Evolutionary conservation across 2,113 vertebrate species (phyloP).

Genomic region (Aphyosemion australe): DNA sequence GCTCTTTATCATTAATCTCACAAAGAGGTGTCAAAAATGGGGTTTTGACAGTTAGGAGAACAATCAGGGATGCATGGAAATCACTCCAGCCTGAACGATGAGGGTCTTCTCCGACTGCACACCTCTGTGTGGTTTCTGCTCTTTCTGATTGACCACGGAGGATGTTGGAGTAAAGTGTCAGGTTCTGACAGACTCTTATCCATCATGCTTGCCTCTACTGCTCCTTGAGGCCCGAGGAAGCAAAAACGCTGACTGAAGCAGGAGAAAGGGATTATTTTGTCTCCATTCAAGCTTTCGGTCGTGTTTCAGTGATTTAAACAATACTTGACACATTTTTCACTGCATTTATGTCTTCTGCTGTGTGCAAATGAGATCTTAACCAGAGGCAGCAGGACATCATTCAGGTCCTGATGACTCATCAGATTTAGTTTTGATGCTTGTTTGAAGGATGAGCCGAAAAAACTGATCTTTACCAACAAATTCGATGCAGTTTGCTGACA

Average conservation of each 20-base stretch:
- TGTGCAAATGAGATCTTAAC: conserved; percentile 27
- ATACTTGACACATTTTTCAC: conserved; percentile 19
- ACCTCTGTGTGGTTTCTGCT: conserved; percentile 8
- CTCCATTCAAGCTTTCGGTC: conserved; percentile 8
- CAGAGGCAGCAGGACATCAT: conserved; percentile 25
- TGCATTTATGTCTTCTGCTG: neutral
- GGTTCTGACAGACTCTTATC: conserved; percentile 40
- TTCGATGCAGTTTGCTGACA: conserved; percentile 7
- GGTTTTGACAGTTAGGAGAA: conserved; percentile 38
- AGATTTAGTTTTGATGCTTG: conserved; percentile 21
- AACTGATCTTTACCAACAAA: neutral
- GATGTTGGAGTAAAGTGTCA: conserved; percentile 36
- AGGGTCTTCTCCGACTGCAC: conserved; percentile 18
- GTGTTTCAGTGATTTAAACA: conserved; percentile 19
- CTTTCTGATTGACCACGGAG: conserved; percentile 44
- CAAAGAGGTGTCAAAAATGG: conserved; percentile 25
- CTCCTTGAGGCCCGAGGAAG: conserved; percentile 8
- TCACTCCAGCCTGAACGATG: conserved; percentile 39
- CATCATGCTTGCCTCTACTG: conserved; percentile 26
- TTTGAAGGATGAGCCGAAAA: neutral
- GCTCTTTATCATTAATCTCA: conserved; percentile 37
- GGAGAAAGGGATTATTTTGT: conserved; percentile 19
- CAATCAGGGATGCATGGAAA: conserved; percentile 26
- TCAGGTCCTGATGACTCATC: conserved; percentile 23
- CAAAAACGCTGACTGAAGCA: conserved; percentile 34